A percentile compares a stretch with the other conserved stretches of the same genome.
Evolutionary conservation across 2,113 vertebrate species (phyloP).

Genomic region (Neofelis nebulosa): DNA sequence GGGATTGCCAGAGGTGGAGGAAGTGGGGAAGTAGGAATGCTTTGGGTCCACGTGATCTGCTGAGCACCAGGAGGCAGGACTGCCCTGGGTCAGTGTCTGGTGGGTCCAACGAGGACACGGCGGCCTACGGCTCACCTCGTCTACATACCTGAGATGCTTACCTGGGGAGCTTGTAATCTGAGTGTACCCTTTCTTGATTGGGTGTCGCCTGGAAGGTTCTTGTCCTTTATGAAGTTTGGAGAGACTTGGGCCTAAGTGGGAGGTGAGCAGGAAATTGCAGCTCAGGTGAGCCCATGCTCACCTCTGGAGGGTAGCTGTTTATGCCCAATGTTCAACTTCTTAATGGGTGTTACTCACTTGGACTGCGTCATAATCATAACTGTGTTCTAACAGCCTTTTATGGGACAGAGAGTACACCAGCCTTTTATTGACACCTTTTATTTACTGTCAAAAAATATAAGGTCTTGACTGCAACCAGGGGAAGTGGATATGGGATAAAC

Average conservation of each 20-base stretch:
- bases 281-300: accelerated
- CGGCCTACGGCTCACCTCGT: background rate
- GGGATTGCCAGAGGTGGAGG: too few species aligned
- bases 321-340: background rate
- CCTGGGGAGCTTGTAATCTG: background rate
- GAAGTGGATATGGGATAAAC: too few species aligned
- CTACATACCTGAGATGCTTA: background rate
- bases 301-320: background rate
- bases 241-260: accelerated
- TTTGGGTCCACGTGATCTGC: background rate
- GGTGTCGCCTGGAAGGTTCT: background rate
- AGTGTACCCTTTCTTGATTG: background rate
- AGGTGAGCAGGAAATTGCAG: background rate
- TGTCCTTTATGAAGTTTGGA: background rate
- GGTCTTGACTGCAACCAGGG: background rate
- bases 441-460: background rate
- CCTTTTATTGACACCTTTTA: too few species aligned
- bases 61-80: background rate
- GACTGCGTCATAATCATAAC: background rate
- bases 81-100: background rate
- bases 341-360: background rate
- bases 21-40: background rate
- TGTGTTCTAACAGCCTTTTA: background rate
- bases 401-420: background rate
- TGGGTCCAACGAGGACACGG: background rate